Base-by-base conservation (phyloP, 2,797 vertebrate genomes). In the Sphaeramia orbicularis region DNA sequence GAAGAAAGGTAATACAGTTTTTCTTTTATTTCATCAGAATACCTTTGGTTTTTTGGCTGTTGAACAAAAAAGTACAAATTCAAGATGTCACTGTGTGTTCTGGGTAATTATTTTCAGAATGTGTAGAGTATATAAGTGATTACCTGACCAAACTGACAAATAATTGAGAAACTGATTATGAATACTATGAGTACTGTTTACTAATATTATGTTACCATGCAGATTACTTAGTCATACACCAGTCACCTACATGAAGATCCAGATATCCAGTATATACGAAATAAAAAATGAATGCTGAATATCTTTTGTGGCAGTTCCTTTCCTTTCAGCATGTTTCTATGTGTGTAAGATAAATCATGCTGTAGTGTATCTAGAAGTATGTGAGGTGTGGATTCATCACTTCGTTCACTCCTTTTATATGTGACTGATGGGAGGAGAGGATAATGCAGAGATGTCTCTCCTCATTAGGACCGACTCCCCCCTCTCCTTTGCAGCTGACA, bases 391-490 rank as follows among this genome's bases (percentile, higher is more conserved):
- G 10, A 74, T 74, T 80, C 40, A 71, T 74, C 71, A 59, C 42
- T 2, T 47, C 43, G 60, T 73, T 69, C 38, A 48, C 15, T 53
- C 61, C 45, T 80, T 64, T 74, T 58, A 81, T 76, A 64, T 63
- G 69, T 71, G 72, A 75, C 50, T 37, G 65, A 70, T 45, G 58
- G 64, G 63, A 68, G 69, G 72, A 74, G 61, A 65, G 48, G 42
- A 59, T 66, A 43, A 78, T 59, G 74, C 74, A 55, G 53, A 60
- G 48, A 83, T 0, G 44, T 78, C 85, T 83, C 50, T 69, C 51
- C 74, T 84, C 71, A 83, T 90, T 89, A 89, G 64, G 54, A 45
- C 45, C 2, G 38, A 76, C 64, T 64, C 44, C 67, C 70, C 54
- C 54, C 42, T 52, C 62, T 45, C 59, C 44, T 58, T 41, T 14